Conservation (phyloP, 1,140 invertebrate genomes). For the Penaeus vannamei region DNA sequence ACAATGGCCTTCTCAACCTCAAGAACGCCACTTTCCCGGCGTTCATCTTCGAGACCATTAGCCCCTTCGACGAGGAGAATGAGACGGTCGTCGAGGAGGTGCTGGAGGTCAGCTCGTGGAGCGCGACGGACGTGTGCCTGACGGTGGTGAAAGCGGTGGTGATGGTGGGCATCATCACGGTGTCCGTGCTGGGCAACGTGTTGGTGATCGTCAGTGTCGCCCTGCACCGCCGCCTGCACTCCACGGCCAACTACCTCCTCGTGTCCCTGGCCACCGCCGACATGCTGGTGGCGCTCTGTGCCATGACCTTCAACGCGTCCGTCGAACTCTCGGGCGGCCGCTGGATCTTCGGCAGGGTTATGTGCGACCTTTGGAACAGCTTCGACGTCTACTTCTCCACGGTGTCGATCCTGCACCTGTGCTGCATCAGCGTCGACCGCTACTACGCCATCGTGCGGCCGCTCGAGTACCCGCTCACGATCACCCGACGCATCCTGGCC, state of each 20-base stretch:
- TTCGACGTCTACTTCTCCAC: constrained; percentile 77
- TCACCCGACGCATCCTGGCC: constrained; percentile 83
- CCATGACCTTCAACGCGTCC: constrained; percentile 95
- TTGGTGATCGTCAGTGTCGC: constrained; percentile 86
- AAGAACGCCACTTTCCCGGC: neutral
- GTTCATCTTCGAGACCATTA: neutral
- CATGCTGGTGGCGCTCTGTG: constrained; percentile 90
- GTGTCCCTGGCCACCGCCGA: constrained; percentile 94
- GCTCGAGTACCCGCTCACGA: constrained; percentile 89
- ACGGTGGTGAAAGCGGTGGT: constrained; percentile 69
- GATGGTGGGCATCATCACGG: constrained; percentile 87
- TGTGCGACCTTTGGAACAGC: constrained; percentile 97
- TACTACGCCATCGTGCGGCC: constrained; percentile 91
- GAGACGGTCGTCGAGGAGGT: constrained; percentile 1
- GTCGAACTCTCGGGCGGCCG: constrained; percentile 80
- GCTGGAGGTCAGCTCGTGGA: constrained; percentile 18
- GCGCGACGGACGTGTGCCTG: constrained; percentile 42
- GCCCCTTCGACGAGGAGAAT: neutral
- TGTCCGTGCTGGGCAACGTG: constrained; percentile 89
- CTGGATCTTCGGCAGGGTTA: constrained; percentile 90
- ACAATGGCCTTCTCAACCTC: neutral
- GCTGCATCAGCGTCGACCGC: constrained; percentile 89
- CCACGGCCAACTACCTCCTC: constrained; percentile 95
- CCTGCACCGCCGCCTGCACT: constrained; percentile 81
- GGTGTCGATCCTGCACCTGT: constrained; percentile 92